These are phyloP conservation scores for Ochropleura plecta DNA, from an alignment of 2,888 invertebrate species.

Conservation along the genomic window DNA sequence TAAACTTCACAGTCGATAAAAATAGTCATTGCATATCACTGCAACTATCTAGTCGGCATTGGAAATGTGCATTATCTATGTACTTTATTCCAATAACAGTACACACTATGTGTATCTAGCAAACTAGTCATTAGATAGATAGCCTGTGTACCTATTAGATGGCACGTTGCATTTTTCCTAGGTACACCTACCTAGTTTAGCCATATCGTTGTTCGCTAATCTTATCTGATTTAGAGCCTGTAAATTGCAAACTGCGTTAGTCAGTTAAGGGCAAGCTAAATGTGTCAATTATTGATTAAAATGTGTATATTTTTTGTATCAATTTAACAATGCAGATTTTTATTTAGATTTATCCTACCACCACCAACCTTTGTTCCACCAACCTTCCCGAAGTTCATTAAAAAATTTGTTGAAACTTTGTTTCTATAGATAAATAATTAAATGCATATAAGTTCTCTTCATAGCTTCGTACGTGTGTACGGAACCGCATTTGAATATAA, in stretches of 20 bases:
- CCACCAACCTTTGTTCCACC: background rate
- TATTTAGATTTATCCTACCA: background rate
- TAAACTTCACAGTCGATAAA: slow-evolving; percentile 48
- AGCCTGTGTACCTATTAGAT: slow-evolving; percentile 27
- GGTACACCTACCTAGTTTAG: slow-evolving; percentile 21
- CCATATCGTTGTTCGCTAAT: slow-evolving; percentile 45
- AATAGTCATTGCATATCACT: slow-evolving; percentile 51
- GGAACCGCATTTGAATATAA: slow-evolving; percentile 58
- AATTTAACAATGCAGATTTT: background rate
- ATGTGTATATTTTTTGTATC: background rate
- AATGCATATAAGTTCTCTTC: slow-evolving; percentile 1
- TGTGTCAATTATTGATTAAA: slow-evolving; percentile 33
- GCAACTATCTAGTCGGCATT: slow-evolving; percentile 45
- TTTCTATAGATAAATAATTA: background rate
- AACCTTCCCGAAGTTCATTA: background rate
- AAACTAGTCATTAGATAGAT: slow-evolving; percentile 25
- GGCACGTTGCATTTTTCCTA: slow-evolving; percentile 55
- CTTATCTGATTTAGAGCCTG: slow-evolving; percentile 62
- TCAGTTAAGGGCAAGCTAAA: slow-evolving; percentile 55
- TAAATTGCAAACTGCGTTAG: slow-evolving; percentile 57
- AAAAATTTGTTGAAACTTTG: background rate
- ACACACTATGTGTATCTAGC: slow-evolving; percentile 18
- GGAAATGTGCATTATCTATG: slow-evolving; percentile 56
- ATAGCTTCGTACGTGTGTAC: slow-evolving; percentile 14
- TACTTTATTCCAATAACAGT: slow-evolving; percentile 26